Evolutionary conservation across 2,888 invertebrate genomes (phyloP), one percentile per base, ranked within the genome.

Genomic region (Coelinius sp.): DNA sequence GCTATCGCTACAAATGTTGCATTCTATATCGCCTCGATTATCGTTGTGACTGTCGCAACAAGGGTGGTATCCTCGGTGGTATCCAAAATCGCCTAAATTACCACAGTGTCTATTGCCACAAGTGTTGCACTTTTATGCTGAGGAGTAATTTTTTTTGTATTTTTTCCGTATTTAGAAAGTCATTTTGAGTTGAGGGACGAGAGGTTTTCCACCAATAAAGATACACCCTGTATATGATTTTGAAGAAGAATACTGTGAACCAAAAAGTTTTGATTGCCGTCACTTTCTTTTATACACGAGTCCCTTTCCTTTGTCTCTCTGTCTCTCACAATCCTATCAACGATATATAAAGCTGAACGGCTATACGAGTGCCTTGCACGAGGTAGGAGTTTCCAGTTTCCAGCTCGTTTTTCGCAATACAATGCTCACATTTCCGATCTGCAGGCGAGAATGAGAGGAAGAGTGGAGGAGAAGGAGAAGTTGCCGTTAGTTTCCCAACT

Each of bases 341-440:
- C 56, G 14, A 56, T 56, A 27, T 56, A 56, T 12, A 8, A 31
- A 14, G n/a, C 53, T 14, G 14, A 59, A 31, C 31, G 59, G 59
- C 59, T 35, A 59, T 2, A 8, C 31, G 31, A 59, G 59, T 59
- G 59, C 10, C 35, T 59, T 4, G 31, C 27, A 59, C 17, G 59
- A 17, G 59, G n/a, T 17, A 14, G 17, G 35, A 35, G 31, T 31
- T 35, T 35, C 35, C 17, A 59, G 31, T 59, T 59, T 59, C 59
- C 31, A 20, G 31, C 56, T 59, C 59, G 59, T 31, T 59, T 59
- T 59, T 31, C 35, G 31, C 14, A 59, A 17, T 59, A 35, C 59
- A 59, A 59, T 35, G 2, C 59, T 59, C 59, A 35, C 59, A 59
- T 59, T 59, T 59, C 35, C 59, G 35, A 35, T 59, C 31, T 31